Conservation (phyloP, 30 jellyfish, hydroid and myxozoan genomes). For the Cassiopea andromeda region DNA sequence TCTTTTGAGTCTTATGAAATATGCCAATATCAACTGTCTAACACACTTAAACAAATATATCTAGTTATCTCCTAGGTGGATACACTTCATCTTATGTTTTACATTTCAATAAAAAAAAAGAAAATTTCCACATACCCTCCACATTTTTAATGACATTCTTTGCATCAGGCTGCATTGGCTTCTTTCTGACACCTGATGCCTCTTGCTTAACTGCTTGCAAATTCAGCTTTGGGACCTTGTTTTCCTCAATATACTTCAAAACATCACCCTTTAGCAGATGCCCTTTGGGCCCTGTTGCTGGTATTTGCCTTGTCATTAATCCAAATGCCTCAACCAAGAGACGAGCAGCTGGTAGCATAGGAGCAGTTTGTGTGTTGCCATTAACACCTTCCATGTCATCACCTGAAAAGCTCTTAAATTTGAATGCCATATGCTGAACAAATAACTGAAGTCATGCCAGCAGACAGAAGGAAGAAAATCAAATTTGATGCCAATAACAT, state of each 20-base stretch:
- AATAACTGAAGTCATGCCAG: neutral
- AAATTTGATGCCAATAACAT: no score
- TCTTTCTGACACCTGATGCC: neutral
- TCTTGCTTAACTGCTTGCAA: neutral
- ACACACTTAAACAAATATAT: neutral
- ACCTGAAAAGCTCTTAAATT: neutral
- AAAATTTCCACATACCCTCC: neutral
- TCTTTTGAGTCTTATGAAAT: no score
- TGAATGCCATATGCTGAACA: neutral
- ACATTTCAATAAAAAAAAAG: neutral
- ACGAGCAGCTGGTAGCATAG: constrained; percentile 82
- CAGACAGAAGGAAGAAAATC: neutral
- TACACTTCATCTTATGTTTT: neutral
- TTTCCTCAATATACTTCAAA: constrained; percentile 46
- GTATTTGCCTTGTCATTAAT: constrained; percentile 20
- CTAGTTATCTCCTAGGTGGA: neutral
- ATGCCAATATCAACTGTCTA: no score
- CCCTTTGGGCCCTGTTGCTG: constrained; percentile 89
- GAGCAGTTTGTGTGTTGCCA: neutral
- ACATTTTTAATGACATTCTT: neutral
- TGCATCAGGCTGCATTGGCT: neutral
- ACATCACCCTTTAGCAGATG: constrained; percentile 90
- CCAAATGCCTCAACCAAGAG: constrained; percentile 73
- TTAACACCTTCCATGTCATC: neutral
- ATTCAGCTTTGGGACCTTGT: constrained; percentile 47